These are phyloP conservation scores for Tonatia bakeri DNA, from an alignment of 2,113 vertebrate species.

Conservation along the genomic window DNA sequence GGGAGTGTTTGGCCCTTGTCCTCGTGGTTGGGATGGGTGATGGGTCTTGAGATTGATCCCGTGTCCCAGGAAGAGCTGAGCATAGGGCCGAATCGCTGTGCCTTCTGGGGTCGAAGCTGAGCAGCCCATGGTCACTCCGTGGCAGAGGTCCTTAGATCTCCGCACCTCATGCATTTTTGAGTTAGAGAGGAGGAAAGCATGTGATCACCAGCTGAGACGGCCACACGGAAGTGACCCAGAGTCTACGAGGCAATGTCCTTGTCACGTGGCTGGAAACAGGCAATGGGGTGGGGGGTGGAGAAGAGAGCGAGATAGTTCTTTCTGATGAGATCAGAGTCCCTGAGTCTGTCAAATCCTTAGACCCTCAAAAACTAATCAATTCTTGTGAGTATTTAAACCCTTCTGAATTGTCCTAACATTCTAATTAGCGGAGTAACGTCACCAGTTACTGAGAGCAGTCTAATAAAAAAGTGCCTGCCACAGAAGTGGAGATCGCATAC, in stretches of 20 bases:
- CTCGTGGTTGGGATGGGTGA: not conserved
- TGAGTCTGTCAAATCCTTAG: not conserved
- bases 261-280: not conserved
- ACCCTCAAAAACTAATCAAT: not conserved
- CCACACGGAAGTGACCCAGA: not conserved
- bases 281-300: rapidly evolving
- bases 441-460: not conserved
- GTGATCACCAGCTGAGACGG: not conserved
- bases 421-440: not conserved
- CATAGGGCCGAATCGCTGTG: not conserved
- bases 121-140: too few species aligned
- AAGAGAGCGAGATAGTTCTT: not conserved
- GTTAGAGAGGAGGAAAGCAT: not conserved
- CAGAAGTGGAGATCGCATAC: not conserved
- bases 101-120: too few species aligned
- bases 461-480: not conserved
- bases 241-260: not conserved
- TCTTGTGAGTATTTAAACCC: not conserved
- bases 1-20: not conserved
- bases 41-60: not conserved
- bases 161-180: not conserved
- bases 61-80: not conserved
- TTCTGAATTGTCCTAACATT: not conserved
- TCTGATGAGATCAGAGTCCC: not conserved
- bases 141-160: too few species aligned